Evolutionary conservation across 1,140 invertebrate genomes (phyloP), one percentile per base, ranked within the genome.

Genomic region (Drosophila bipectinata): DNA sequence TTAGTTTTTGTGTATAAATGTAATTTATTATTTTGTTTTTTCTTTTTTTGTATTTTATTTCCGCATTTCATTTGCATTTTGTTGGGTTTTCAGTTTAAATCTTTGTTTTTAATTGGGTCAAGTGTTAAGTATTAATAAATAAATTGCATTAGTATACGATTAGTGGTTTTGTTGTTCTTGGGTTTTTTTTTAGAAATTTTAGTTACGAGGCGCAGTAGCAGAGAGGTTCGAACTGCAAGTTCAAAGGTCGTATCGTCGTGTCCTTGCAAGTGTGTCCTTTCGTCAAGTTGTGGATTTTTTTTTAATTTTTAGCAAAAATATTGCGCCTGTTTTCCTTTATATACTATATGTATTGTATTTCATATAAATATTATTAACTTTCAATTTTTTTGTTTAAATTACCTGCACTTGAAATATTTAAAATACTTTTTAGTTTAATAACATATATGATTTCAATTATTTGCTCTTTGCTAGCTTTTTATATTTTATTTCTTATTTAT

Each of bases 101-200:
- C 12, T 4, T 37, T 37, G 4, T 32, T 32, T 74, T 60, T 73
- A 74, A 57, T 18, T 74, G 60, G 52, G 72, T 74, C 61, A 52
- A 48, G 72, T 74, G 72, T 74, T 72, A 57, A 74, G 63, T 74
- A 74, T 74, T 74, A 74, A 74, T 74, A 74, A 74, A 74, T 73
- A 74, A 74, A 74, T 74, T 74, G 72, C 72, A 48, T 74, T 74
- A 74, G 72, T 74, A 74, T 74, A 74, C 60, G 71, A 74, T 74
- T 74, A 74, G 71, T 74, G 69, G 64, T 74, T 74, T 45, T n/a
- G n/a, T n/a, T n/a, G n/a, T n/a, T n/a, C n/a, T n/a, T 15, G 15
- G 15, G 69, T 73, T 74, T 74, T 45, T 39, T 74, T 64, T 72
- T 62, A 72, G 69, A 74, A 74, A 53, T 44, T 37, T 64, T 74